These are phyloP conservation scores for Elysia chlorotica DNA, from an alignment of 1,140 invertebrate genomes.

Conservation along the genomic window DNA sequence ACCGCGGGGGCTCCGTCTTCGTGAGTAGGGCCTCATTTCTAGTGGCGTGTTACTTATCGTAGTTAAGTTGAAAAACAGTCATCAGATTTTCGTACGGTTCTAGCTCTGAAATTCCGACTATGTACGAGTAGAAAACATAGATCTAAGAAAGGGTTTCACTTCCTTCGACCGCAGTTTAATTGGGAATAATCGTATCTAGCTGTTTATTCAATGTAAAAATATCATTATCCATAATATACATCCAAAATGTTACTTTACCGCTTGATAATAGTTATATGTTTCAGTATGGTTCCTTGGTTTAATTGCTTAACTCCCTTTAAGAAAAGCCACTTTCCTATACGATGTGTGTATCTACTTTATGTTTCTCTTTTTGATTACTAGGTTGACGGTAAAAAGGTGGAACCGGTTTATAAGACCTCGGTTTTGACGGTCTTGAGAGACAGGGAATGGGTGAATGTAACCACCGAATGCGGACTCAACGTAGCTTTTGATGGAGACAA, in stretches of 20 bases:
- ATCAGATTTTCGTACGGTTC: not conserved
- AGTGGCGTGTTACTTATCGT: not conserved
- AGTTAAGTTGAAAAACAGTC: not conserved
- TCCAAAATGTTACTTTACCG: too few relatives aligned
- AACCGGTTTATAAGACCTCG: not conserved
- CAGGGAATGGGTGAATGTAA: constrained; percentile 26
- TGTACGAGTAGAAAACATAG: not conserved
- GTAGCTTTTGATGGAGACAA: constrained; percentile 82
- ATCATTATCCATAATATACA: too few relatives aligned
- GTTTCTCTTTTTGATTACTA: not conserved
- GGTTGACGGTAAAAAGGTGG: not conserved
- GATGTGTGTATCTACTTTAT: too few relatives aligned
- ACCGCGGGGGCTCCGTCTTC: constrained; percentile 4
- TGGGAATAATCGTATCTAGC: not conserved
- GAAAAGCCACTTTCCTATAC: too few relatives aligned
- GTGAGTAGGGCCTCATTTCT: too few relatives aligned
- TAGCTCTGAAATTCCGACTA: not conserved
- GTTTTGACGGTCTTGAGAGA: constrained; percentile 25
- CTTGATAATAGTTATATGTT: too few relatives aligned
- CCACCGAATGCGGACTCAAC: constrained; percentile 49
- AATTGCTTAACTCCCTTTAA: too few relatives aligned
- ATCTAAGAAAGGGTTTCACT: too few relatives aligned
- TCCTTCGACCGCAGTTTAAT: not conserved
- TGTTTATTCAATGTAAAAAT: not conserved
- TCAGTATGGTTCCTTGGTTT: too few relatives aligned